Base-by-base conservation (phyloP, 2,113 vertebrate genomes). In the Choloepus hoffmanni region DNA sequence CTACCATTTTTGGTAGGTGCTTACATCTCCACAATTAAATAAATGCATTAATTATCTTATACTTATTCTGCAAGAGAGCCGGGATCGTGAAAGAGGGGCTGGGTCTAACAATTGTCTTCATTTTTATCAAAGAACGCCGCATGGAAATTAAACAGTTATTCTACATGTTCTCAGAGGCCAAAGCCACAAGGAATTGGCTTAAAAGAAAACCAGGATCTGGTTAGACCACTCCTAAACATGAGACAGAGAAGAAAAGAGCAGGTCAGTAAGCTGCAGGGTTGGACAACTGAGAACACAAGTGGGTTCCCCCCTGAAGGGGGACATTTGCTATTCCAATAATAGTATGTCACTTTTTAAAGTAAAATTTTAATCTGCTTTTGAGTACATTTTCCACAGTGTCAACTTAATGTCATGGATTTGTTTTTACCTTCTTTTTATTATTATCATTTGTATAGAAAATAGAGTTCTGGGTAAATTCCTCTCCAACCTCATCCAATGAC, bases 131-230 rank as follows among this genome's bases (percentile, higher is more conserved):
- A 93, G 40, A 97, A 93, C 30, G 78, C 68, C 24, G 36, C 21
- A 78, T 74, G 36, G 84, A 97, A 96, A 93, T 89, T 67, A 95
- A 60, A 93, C 18, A 92, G 60, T 85, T 93, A 33, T 83, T 95
- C 78, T 93, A 96, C 78, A 72, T 73, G 70, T 68, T 83, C 73
- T 86, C 30, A 45, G 58, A 85, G 55, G 55, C 53, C 53, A 90
- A 30, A 0, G 18, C 55, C 94, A 93, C 45, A 74, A 94, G 67
- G 89, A 94, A 74, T 0, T 50, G 53, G 18, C 30, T 77, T 96
- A 86, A 88, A 68, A 65, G 5, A 95, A 68, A 92, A 95, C n/a
- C 74, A 36, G 48, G 84, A 85, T 79, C 33, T 82, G 55, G 6
- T 72, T 93, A 85, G 7, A 89, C 7, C 50, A 62, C 15, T 85